Percentiles rank a stretch among this genome's conserved stretches.
Evolutionary conservation across 2,888 invertebrate genomes (phyloP).

Genomic region (Acleris emargana): DNA sequence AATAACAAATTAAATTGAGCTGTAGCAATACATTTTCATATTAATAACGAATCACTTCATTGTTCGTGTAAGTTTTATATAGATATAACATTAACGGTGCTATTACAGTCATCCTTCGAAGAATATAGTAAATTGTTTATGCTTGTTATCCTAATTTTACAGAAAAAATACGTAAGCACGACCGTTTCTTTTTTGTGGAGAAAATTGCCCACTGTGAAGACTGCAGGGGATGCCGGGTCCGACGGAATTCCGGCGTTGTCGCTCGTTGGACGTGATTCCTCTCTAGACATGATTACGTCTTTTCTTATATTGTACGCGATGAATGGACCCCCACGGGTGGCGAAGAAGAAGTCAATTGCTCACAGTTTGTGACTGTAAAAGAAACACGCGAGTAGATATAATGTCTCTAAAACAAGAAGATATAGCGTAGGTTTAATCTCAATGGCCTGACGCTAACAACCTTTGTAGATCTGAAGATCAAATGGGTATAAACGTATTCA

Average conservation of each 20-base stretch:
- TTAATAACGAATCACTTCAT: too few relatives aligned
- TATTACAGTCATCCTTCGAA: constrained; percentile 28
- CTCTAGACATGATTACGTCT: constrained; percentile 75
- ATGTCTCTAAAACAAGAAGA: constrained; percentile 5
- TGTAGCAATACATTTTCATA: too few relatives aligned
- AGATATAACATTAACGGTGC: background rate
- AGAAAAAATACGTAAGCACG: constrained; percentile 53
- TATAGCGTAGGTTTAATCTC: too few relatives aligned
- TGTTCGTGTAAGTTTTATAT: background rate
- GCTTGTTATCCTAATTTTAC: constrained; percentile 54
- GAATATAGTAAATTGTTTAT: constrained; percentile 43
- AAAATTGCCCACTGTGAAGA: constrained; percentile 62
- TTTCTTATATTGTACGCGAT: constrained; percentile 75
- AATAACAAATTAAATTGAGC: too few relatives aligned
- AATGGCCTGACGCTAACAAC: too few relatives aligned
- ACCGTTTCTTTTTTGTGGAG: constrained; percentile 57
- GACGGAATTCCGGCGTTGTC: constrained; percentile 78
- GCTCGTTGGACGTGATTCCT: constrained; percentile 76
- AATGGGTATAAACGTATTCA: too few relatives aligned
- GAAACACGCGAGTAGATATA: constrained; percentile 45
- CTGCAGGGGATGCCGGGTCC: constrained; percentile 59
- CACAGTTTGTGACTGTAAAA: constrained; percentile 58
- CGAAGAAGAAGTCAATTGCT: constrained; percentile 70
- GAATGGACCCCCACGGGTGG: constrained; percentile 62
- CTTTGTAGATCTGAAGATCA: too few relatives aligned